Percentiles rank a stretch among this genome's conserved stretches.
These are phyloP conservation scores for Phoebastria nigripes DNA, from an alignment of 2,797 vertebrate genomes.

Conservation along the genomic window DNA sequence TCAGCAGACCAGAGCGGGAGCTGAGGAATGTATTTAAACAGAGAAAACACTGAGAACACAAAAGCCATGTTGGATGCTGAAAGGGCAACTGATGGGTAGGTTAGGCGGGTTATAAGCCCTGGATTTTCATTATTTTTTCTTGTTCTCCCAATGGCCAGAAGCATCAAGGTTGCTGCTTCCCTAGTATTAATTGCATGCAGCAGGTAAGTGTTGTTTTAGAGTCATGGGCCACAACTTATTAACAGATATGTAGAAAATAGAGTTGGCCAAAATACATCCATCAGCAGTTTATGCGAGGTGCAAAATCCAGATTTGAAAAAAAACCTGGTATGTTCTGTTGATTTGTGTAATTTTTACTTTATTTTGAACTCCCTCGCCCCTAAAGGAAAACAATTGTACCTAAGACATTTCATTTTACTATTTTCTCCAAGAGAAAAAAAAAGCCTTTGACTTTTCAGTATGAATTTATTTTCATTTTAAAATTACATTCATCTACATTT, in stretches of 20 bases:
- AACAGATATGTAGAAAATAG: neutral
- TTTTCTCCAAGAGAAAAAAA: neutral
- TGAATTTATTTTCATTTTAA: neutral
- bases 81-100: neutral
- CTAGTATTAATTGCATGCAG: neutral
- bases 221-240: too few relatives aligned
- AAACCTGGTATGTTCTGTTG: fast-evolving
- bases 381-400: neutral
- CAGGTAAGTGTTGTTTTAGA: neutral
- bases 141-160: neutral
- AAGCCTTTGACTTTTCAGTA: neutral
- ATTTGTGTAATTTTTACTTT: neutral
- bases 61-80: neutral
- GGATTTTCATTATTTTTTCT: neutral
- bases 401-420: neutral
- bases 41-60: slow-evolving; percentile 33
- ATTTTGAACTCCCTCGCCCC: neutral
- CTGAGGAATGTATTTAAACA: slow-evolving; percentile 36
- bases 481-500: neutral
- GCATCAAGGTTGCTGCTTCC: neutral
- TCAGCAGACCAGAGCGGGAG: slow-evolving; percentile 25
- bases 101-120: neutral
- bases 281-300: neutral
- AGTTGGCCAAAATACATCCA: neutral
- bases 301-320: neutral